These are phyloP conservation scores for Solenodon paradoxus DNA, from an alignment of 2,113 vertebrate species.

Conservation along the genomic window DNA sequence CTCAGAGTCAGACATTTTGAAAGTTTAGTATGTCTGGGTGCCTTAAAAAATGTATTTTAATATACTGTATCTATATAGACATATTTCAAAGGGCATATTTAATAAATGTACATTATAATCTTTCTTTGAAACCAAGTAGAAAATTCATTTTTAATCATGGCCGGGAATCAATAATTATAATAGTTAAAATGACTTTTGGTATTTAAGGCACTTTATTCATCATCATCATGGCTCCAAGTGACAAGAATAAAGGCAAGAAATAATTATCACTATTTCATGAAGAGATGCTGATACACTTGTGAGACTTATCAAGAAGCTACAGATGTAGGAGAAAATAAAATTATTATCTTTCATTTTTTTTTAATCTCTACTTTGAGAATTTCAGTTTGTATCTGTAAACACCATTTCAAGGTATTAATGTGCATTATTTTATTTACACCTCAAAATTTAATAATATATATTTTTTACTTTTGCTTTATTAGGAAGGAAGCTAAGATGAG, in stretches of 20 bases:
- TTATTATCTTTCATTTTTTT: not conserved
- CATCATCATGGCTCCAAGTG: not conserved
- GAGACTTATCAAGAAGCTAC: not conserved
- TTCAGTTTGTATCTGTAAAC: not conserved
- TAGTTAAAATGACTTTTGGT: not conserved
- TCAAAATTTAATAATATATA: not conserved
- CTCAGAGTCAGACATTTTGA: conserved; percentile 59
- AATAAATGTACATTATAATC: not conserved
- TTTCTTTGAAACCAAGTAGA: not conserved
- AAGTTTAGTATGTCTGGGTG: conserved; percentile 56
- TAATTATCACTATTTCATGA: not conserved
- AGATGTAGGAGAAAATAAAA: not conserved
- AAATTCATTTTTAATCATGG: not conserved
- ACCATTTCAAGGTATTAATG: not conserved
- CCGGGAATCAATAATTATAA: not conserved
- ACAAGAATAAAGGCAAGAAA: not conserved
- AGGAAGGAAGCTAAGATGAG: not conserved
- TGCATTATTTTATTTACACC: not conserved
- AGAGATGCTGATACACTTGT: not conserved
- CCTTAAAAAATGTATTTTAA: conserved; percentile 33
- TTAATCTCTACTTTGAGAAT: too few relatives aligned
- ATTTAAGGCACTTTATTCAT: not conserved
- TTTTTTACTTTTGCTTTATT: not conserved
- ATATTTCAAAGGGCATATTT: conserved; percentile 59
- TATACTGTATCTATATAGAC: conserved; percentile 64